Percentiles rank a stretch among this genome's conserved stretches.
Conservation (phyloP, 2,888 invertebrate genomes). For the Spicauda simplicius region DNA sequence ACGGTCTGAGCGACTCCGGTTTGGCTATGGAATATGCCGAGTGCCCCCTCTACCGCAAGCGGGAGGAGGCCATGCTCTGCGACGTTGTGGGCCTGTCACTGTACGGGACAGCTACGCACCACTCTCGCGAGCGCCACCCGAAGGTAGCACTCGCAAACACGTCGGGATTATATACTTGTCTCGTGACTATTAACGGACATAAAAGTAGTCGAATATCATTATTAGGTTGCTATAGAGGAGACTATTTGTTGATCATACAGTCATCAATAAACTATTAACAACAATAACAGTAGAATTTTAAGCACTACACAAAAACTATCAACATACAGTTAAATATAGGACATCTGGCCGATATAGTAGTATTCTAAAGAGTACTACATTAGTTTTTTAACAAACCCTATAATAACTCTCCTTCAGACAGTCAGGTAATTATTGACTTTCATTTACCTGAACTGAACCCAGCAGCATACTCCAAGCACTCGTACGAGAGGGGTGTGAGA, state of each 20-base stretch:
- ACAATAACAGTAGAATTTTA: too few species aligned
- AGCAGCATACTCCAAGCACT: conserved; percentile 98
- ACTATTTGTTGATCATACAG: too few species aligned
- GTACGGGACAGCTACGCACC: conserved; percentile 82
- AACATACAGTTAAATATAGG: too few species aligned
- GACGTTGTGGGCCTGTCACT: conserved; percentile 86
- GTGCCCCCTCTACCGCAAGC: conserved; percentile 80
- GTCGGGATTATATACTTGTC: conserved; percentile 56
- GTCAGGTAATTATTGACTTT: not conserved
- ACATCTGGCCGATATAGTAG: too few species aligned
- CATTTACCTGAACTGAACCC: conserved; percentile 92
- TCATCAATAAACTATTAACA: too few species aligned
- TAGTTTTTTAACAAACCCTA: too few species aligned
- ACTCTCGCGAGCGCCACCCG: conserved; percentile 63
- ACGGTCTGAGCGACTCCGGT: conserved; percentile 87
- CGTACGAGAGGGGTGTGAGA: conserved; percentile 97
- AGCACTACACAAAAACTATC: too few species aligned
- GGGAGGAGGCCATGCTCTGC: conserved; percentile 84
- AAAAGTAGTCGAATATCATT: too few species aligned
- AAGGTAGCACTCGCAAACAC: conserved; percentile 64
- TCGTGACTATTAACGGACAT: too few species aligned
- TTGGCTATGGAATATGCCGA: conserved; percentile 91
- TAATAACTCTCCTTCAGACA: too few species aligned
- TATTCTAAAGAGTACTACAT: too few species aligned
- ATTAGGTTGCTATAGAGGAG: too few species aligned